Evolutionary conservation across 2,888 invertebrate genomes (phyloP).

Genomic region (Melanophora roralis): DNA sequence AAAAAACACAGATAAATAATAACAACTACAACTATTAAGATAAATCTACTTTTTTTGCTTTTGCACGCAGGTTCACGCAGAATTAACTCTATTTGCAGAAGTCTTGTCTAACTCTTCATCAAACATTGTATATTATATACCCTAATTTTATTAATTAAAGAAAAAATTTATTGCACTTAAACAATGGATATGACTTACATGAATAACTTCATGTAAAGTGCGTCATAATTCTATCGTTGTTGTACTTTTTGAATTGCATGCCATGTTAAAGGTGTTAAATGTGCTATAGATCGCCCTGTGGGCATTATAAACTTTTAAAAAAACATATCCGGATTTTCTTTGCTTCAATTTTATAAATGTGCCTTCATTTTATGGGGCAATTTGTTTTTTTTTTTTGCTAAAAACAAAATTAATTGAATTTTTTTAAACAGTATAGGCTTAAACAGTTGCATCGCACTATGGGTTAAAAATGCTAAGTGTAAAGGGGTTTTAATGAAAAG

Average conservation of each 20-base stretch:
- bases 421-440: not conserved
- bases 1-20: not conserved
- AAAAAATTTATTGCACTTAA: constrained; percentile 13
- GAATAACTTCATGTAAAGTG: constrained; percentile 28
- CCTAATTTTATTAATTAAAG: constrained; percentile 32
- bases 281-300: constrained; percentile 45
- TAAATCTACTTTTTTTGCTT: too few relatives aligned
- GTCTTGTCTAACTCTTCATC: too few relatives aligned
- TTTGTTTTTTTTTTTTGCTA: not conserved
- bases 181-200: not conserved
- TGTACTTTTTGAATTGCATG: constrained; percentile 30
- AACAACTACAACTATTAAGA: too few relatives aligned
- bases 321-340: not conserved
- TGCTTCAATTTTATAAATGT: not conserved
- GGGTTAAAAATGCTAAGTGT: too few relatives aligned
- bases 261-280: constrained; percentile 56
- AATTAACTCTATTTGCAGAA: too few relatives aligned
- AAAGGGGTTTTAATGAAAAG: too few relatives aligned
- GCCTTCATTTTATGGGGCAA: constrained; percentile 5
- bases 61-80: too few relatives aligned
- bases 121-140: too few relatives aligned
- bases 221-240: constrained; percentile 19
- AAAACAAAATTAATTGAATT: constrained; percentile 19
- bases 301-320: constrained; percentile 17
- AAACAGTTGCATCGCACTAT: constrained; percentile 7